A percentile compares a stretch with the other conserved stretches of the same genome.
Evolutionary conservation across 2,888 invertebrate genomes (phyloP).

Genomic region (Cerastoderma edule): DNA sequence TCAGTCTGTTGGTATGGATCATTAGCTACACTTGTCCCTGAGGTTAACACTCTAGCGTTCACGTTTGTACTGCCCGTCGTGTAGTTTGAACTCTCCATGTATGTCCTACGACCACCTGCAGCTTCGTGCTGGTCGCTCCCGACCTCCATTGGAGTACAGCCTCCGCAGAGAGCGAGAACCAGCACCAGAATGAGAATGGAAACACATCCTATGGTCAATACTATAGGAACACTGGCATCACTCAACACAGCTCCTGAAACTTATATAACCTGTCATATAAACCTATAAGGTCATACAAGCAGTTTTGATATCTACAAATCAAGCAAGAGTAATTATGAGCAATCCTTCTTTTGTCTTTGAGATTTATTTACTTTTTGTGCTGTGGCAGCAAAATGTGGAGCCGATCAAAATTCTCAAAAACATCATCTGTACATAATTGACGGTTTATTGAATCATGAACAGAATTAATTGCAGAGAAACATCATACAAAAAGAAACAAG

Average conservation of each 20-base stretch:
- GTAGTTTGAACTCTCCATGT: slow-evolving; percentile 28
- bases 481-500: too few relatives aligned
- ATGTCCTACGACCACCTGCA: slow-evolving; percentile 40
- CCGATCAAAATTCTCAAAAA: too few relatives aligned
- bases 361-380: background rate
- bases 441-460: too few relatives aligned
- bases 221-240: background rate
- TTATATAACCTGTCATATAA: background rate
- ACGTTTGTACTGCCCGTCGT: slow-evolving; percentile 46
- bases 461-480: too few relatives aligned
- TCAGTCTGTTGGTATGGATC: slow-evolving; percentile 48
- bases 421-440: too few relatives aligned
- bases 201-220: slow-evolving; percentile 7
- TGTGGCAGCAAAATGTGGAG: background rate
- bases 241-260: slow-evolving; percentile 7
- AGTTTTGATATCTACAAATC: background rate
- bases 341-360: background rate
- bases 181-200: slow-evolving; percentile 13
- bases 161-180: slow-evolving; percentile 51
- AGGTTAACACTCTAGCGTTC: slow-evolving; percentile 44
- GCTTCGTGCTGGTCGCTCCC: slow-evolving; percentile 58
- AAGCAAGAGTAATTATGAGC: background rate
- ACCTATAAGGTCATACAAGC: background rate
- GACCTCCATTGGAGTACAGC: slow-evolving; percentile 61
- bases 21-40: slow-evolving; percentile 48